A percentile compares a stretch with the other conserved stretches of the same genome.
Evolutionary conservation across 2,888 invertebrate genomes (phyloP).

Genomic region (Sussaba pulchella): DNA sequence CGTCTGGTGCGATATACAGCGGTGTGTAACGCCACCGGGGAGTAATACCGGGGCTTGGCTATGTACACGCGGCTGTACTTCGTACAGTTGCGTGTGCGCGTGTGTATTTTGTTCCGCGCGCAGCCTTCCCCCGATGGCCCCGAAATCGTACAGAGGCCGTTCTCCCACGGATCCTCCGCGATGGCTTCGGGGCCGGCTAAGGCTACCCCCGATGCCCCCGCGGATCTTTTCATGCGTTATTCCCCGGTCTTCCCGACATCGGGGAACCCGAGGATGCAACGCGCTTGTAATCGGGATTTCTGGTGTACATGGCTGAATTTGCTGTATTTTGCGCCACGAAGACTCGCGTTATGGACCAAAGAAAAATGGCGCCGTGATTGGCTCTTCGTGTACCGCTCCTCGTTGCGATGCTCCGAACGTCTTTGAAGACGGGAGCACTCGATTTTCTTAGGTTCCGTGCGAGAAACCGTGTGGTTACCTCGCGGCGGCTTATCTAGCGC

Average conservation of each 20-base stretch:
- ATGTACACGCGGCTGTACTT: constrained; percentile 25
- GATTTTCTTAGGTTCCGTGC: constrained; percentile 22
- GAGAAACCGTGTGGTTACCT: neutral
- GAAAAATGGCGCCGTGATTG: constrained; percentile 13
- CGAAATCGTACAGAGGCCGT: constrained; percentile 65
- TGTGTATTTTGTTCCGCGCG: constrained; percentile 39
- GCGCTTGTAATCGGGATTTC: neutral
- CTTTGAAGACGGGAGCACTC: constrained; percentile 20
- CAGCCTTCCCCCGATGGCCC: constrained; percentile 48
- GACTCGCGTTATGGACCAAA: neutral
- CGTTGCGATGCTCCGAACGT: constrained; percentile 4
- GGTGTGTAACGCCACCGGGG: constrained; percentile 36
- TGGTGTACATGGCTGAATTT: too few species aligned
- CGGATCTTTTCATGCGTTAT: too few species aligned
- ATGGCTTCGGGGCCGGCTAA: neutral
- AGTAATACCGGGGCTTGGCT: neutral
- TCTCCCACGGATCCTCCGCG: constrained; percentile 25
- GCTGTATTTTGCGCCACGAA: too few species aligned
- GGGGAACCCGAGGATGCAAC: neutral
- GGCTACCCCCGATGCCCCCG: neutral
- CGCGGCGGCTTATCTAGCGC: constrained; percentile 30
- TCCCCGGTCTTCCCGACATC: neutral
- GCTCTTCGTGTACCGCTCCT: neutral
- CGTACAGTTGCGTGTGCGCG: constrained; percentile 12
- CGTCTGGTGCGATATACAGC: neutral